These are phyloP conservation scores for Delichon dasypus DNA, from an alignment of 2,797 vertebrate genomes.

Conservation along the genomic window DNA sequence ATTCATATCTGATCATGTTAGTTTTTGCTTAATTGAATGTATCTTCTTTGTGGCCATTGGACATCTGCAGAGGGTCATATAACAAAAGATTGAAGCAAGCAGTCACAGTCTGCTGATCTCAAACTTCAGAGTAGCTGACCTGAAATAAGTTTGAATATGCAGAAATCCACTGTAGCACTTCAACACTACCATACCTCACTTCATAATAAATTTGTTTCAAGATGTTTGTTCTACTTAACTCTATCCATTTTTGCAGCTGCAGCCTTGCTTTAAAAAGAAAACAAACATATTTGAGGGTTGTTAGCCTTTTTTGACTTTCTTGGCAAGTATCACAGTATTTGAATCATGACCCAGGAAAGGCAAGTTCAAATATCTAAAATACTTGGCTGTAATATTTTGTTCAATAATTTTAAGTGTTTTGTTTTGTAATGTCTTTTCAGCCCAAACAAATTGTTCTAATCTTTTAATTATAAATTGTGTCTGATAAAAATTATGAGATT, in stretches of 20 bases:
- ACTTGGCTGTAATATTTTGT: constrained; percentile 65
- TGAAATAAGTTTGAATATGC: constrained; percentile 53
- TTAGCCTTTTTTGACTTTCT: constrained; percentile 30
- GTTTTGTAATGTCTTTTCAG: constrained; percentile 73
- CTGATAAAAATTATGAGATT: constrained; percentile 64
- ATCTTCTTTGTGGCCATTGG: constrained; percentile 62
- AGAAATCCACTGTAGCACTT: constrained; percentile 70
- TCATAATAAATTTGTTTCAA: constrained; percentile 54
- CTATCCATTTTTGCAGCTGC: constrained; percentile 58
- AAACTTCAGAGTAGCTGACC: constrained; percentile 34
- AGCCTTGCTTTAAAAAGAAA: constrained; percentile 64
- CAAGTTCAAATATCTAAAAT: constrained; percentile 66
- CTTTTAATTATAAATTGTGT: constrained; percentile 56
- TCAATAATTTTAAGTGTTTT: constrained; percentile 58
- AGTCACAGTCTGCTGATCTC: constrained; percentile 52
- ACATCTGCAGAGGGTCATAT: constrained; percentile 44
- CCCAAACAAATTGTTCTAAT: constrained; percentile 49
- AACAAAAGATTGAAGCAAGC: constrained; percentile 37
- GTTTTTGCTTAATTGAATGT: constrained; percentile 73
- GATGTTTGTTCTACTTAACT: constrained; percentile 34
- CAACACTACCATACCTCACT: constrained; percentile 74
- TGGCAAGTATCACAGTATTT: constrained; percentile 50
- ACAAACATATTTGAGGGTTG: constrained; percentile 46
- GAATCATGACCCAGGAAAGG: constrained; percentile 60
- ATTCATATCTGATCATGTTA: constrained; percentile 69